Evolutionary conservation across 2,797 vertebrate species (phyloP).

Genomic region (Bradypodion pumilum): DNA sequence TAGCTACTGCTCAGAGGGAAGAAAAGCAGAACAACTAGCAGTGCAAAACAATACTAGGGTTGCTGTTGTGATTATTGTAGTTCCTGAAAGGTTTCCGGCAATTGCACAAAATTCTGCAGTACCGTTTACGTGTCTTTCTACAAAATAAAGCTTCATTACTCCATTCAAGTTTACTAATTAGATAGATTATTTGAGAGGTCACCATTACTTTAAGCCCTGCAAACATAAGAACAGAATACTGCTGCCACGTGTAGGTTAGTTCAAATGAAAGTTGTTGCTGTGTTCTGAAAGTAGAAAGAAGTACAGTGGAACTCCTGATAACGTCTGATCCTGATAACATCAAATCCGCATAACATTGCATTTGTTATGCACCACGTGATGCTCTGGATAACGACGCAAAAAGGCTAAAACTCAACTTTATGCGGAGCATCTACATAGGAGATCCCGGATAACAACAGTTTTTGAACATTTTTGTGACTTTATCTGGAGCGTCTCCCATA

Average conservation of each 20-base stretch:
- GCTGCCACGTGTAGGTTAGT: too few relatives aligned
- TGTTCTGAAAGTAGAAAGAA: neutral
- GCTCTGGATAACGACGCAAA: too few relatives aligned
- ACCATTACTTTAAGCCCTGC: neutral
- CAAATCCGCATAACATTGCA: too few relatives aligned
- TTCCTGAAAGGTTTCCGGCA: neutral
- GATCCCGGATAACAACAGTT: too few relatives aligned
- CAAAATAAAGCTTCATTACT: neutral
- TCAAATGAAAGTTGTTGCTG: too few relatives aligned
- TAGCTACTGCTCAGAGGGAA: neutral
- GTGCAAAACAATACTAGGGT: neutral
- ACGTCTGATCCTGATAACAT: too few relatives aligned
- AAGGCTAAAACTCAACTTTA: too few relatives aligned
- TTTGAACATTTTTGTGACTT: too few relatives aligned
- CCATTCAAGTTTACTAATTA: neutral
- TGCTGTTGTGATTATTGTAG: neutral
- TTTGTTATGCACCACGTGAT: too few relatives aligned
- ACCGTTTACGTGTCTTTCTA: neutral
- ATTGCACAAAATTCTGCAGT: neutral
- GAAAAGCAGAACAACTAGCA: neutral
- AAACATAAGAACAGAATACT: neutral
- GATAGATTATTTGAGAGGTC: neutral
- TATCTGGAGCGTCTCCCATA: too few relatives aligned
- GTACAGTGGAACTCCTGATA: too few relatives aligned
- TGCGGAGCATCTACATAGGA: too few relatives aligned